Conservation (phyloP, 2,113 vertebrate genomes). For the Acinonyx jubatus region DNA sequence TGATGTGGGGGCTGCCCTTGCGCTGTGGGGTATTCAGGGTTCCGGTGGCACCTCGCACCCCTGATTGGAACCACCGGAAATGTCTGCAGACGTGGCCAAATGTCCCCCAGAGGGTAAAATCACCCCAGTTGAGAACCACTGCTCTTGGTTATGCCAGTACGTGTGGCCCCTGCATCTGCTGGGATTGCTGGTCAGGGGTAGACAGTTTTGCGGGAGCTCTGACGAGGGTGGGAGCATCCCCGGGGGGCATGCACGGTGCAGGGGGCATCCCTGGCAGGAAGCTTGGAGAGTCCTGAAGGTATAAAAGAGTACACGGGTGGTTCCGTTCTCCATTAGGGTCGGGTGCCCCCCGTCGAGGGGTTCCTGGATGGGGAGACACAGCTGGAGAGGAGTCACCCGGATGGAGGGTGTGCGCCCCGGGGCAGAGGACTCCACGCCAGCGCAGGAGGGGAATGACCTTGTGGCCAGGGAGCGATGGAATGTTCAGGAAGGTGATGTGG, state of each 20-base stretch:
- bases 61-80: background rate
- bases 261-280: background rate
- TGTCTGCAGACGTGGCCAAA: background rate
- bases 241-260: fast-evolving
- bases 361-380: background rate
- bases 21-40: background rate
- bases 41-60: background rate
- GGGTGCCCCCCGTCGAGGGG: too few relatives aligned
- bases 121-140: background rate
- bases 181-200: background rate
- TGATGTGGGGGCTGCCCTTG: background rate
- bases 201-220: background rate
- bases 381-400: background rate
- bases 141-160: background rate
- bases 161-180: background rate
- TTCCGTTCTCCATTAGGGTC: background rate
- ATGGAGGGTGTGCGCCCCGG: fast-evolving
- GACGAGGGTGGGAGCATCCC: background rate
- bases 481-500: background rate
- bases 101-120: background rate
- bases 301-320: fast-evolving
- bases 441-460: too few relatives aligned
- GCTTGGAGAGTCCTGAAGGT: background rate
- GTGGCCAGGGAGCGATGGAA: background rate
- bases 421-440: background rate